Conservation (phyloP, 2,797 vertebrate species). For the Dallia pectoralis region DNA sequence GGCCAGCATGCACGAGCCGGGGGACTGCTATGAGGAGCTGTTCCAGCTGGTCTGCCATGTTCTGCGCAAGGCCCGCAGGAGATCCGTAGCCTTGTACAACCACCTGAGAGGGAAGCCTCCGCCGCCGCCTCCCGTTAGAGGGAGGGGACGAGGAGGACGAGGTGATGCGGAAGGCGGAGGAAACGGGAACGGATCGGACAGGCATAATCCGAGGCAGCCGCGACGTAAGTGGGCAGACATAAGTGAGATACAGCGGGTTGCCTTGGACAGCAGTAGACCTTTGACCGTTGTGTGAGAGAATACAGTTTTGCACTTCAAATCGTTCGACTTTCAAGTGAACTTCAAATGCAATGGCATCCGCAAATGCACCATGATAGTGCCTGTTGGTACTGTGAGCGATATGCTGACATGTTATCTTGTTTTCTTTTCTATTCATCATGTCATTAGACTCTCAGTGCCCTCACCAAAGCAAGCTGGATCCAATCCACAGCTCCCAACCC, state of each 20-base stretch:
- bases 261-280: background rate
- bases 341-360: background rate
- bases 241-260: slow-evolving; percentile 9
- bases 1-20: slow-evolving; percentile 84
- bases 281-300: background rate
- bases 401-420: background rate
- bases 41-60: slow-evolving; percentile 92
- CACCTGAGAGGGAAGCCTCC: slow-evolving; percentile 69
- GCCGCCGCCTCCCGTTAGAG: slow-evolving; percentile 53
- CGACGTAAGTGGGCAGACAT: slow-evolving; percentile 56
- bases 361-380: background rate
- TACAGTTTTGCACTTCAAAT: background rate
- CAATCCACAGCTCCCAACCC: slow-evolving; percentile 46
- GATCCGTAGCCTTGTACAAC: slow-evolving; percentile 77
- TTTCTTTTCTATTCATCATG: background rate
- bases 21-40: slow-evolving; percentile 94
- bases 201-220: slow-evolving; percentile 21
- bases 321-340: background rate
- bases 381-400: background rate
- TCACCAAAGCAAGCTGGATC: slow-evolving; percentile 72
- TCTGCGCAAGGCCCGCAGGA: slow-evolving; percentile 85
- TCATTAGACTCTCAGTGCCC: slow-evolving; percentile 73
- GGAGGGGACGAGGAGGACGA: slow-evolving; percentile 29
- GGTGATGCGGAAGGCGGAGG: slow-evolving; percentile 25
- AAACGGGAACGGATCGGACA: slow-evolving; percentile 51